A percentile compares a stretch with the other conserved stretches of the same genome.
phyloP scores from a whole-genome alignment of 2,797 vertebrate species.

The Pagetopsis macropterus region DNA sequence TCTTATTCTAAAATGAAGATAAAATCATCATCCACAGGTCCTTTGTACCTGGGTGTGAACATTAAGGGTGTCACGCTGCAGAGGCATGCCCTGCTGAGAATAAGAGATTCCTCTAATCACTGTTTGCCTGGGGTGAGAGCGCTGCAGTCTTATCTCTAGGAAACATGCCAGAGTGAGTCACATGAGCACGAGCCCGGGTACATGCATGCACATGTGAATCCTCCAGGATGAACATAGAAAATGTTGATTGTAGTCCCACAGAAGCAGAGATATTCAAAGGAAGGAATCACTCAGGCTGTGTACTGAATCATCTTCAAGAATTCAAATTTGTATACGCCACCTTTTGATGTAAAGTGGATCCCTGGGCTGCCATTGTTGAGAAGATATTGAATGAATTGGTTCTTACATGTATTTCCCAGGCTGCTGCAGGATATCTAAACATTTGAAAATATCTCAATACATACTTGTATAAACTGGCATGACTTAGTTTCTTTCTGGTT shows the following conservation, averaged over 20 bases:
- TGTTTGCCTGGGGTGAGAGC: constrained; percentile 50
- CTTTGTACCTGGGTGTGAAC: constrained; percentile 49
- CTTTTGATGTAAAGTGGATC: constrained; percentile 47
- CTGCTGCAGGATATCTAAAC: constrained; percentile 49
- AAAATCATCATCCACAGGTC: constrained; percentile 39
- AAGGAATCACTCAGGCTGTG: constrained; percentile 9
- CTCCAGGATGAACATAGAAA: constrained; percentile 15
- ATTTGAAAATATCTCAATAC: constrained; percentile 46
- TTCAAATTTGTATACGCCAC: constrained; percentile 49
- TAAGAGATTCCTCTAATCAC: constrained; percentile 70
- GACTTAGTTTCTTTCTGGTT: constrained; percentile 56
- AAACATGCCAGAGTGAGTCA: constrained; percentile 57
- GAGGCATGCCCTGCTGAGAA: constrained; percentile 54
- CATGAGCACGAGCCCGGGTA: background rate
- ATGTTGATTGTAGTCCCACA: constrained; percentile 17
- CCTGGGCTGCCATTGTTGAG: constrained; percentile 50
- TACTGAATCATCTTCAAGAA: constrained; percentile 53
- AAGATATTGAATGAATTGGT: constrained; percentile 41
- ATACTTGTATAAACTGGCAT: constrained; percentile 45
- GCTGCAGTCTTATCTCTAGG: constrained; percentile 65
- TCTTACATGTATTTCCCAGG: constrained; percentile 61
- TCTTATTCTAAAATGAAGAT: constrained; percentile 41
- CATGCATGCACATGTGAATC: constrained; percentile 21
- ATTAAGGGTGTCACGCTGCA: constrained; percentile 54
- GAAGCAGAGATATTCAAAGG: constrained; percentile 45